Conservation (phyloP, 2,113 vertebrate species). For the Ahaetulla prasina region DNA sequence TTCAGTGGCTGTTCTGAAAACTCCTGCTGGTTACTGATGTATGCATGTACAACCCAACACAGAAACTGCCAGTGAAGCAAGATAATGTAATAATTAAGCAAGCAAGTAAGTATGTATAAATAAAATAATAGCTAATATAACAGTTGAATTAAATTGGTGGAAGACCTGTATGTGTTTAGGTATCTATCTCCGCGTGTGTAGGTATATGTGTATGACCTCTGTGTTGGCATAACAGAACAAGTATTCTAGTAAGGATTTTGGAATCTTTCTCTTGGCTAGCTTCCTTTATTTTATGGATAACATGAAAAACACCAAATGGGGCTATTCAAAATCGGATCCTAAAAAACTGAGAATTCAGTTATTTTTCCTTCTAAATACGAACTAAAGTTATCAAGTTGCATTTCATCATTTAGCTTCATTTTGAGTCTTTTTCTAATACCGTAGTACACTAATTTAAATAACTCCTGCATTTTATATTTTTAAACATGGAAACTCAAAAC, state of each 20-base stretch:
- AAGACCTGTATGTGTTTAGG: neutral
- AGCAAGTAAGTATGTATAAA: neutral
- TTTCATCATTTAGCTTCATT: neutral
- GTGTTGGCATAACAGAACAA: neutral
- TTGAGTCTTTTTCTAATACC: neutral
- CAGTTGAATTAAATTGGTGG: neutral
- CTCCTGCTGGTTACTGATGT: neutral
- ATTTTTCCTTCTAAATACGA: neutral
- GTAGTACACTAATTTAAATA: neutral
- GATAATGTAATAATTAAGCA: neutral
- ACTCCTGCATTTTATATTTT: neutral
- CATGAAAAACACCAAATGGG: neutral
- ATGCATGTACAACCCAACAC: neutral
- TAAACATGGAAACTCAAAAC: neutral
- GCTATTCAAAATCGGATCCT: neutral
- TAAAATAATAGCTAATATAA: neutral
- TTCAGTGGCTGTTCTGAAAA: neutral
- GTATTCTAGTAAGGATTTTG: neutral
- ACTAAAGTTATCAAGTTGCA: neutral
- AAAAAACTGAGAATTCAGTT: neutral
- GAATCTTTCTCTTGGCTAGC: neutral
- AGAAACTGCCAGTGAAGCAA: neutral
- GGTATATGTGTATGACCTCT: neutral
- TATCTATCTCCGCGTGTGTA: neutral
- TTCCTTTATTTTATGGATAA: neutral